Conservation (phyloP, 1,140 invertebrate genomes). For the Eriocheir sinensis region DNA sequence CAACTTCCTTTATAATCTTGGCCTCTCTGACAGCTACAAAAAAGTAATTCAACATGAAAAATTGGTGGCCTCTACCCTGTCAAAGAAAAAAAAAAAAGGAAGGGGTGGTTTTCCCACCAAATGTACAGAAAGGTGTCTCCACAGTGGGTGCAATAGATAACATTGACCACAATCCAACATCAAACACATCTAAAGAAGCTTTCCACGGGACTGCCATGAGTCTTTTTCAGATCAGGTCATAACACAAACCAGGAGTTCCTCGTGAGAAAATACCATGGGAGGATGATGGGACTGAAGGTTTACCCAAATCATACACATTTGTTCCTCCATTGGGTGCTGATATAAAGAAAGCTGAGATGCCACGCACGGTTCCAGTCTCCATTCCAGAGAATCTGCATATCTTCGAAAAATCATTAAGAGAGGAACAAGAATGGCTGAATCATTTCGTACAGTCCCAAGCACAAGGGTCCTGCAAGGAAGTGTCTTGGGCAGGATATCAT, state of each 20-base stretch:
- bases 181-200: constrained; percentile 24
- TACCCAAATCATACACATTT: constrained; percentile 39
- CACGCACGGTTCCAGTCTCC: too few species aligned
- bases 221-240: background rate
- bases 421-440: constrained; percentile 35
- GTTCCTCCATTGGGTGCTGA: background rate
- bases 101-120: background rate
- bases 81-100: background rate
- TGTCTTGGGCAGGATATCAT: constrained; percentile 30
- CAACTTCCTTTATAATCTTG: constrained; percentile 2
- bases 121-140: constrained; percentile 23
- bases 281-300: background rate
- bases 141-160: constrained; percentile 43
- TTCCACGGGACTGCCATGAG: constrained; percentile 11
- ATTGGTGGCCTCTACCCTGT: constrained; percentile 2
- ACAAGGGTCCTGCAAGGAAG: constrained; percentile 28
- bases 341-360: constrained; percentile 17
- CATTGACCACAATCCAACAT: background rate
- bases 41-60: background rate
- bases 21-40: too few species aligned
- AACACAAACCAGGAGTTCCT: constrained; percentile 17
- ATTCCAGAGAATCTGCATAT: too few species aligned
- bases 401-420: too few species aligned
- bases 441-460: background rate
- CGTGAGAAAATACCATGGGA: background rate